Percentiles rank a stretch among this genome's conserved stretches.
phyloP scores from a whole-genome alignment of 2,113 vertebrate genomes.

The Stegostoma tigrinum region DNA sequence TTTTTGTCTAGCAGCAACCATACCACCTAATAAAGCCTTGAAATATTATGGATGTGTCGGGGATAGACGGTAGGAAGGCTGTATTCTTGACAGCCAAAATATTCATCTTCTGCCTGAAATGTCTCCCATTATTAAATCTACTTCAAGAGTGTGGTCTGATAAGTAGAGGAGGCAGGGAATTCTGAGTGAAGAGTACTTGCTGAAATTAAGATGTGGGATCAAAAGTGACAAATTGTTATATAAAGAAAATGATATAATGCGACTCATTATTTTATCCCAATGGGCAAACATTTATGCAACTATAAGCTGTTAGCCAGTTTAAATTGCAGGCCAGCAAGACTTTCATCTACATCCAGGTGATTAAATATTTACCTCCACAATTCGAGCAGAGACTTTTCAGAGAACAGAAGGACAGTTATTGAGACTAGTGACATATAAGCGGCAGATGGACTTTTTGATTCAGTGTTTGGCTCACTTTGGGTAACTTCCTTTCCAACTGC shows the following conservation, averaged over 20 bases:
- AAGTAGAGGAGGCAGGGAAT: background rate
- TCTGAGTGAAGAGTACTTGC: background rate
- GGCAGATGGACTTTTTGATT: background rate
- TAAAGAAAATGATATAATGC: background rate
- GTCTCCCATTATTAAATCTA: background rate
- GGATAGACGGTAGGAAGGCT: background rate
- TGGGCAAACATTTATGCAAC: background rate
- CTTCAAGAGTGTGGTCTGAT: background rate
- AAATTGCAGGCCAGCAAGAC: background rate
- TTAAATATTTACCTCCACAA: background rate
- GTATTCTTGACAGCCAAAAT: background rate
- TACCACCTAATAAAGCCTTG: background rate
- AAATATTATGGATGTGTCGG: background rate
- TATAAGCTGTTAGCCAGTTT: background rate
- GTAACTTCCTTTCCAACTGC: background rate
- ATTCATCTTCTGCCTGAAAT: background rate
- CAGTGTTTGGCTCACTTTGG: background rate
- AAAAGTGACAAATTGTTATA: background rate
- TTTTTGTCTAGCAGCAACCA: background rate
- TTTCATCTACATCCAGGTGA: background rate
- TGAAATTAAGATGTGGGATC: background rate
- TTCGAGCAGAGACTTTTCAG: background rate
- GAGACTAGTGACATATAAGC: background rate
- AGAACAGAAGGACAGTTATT: background rate
- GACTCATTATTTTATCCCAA: background rate